Conservation (phyloP, 2,888 invertebrate species). For the Xanthostigma xanthostigma region DNA sequence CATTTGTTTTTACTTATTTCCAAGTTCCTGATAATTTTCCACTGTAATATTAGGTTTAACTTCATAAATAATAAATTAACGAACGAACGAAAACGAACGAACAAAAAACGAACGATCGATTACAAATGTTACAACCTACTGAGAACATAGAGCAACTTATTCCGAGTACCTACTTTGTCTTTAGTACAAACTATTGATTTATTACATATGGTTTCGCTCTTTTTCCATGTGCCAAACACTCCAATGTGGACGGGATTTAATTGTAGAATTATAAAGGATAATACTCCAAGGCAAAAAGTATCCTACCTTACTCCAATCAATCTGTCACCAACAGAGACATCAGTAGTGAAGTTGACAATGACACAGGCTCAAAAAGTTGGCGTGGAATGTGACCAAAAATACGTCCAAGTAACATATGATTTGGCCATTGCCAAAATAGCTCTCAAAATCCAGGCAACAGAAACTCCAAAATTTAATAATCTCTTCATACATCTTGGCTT, state of each 20-base stretch:
- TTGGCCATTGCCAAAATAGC: slow-evolving; percentile 18
- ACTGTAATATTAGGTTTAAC: no score
- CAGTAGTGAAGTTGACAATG: slow-evolving; percentile 17
- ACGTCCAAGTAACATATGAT: slow-evolving; percentile 19
- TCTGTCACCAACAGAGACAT: slow-evolving; percentile 16
- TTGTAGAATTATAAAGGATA: slow-evolving; percentile 13
- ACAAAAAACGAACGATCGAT: no score
- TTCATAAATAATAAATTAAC: no score
- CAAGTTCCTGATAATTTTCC: no score
- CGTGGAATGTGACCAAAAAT: slow-evolving; percentile 12
- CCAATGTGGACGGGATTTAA: slow-evolving; percentile 23
- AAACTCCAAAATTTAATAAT: slow-evolving; percentile 17
- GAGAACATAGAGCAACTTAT: no score
- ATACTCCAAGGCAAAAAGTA: slow-evolving; percentile 14
- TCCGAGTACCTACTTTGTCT: no score
- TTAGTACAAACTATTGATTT: slow-evolving; percentile 7
- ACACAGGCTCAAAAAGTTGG: slow-evolving; percentile 13
- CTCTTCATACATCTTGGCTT: slow-evolving; percentile 23
- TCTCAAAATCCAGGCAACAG: slow-evolving; percentile 16
- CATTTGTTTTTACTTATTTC: no score
- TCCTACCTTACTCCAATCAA: slow-evolving; percentile 19
- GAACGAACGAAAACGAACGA: no score
- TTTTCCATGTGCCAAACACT: slow-evolving; percentile 14
- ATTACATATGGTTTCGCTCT: slow-evolving; percentile 16
- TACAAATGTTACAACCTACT: no score